Conservation (phyloP, 2,797 vertebrate species). For the Macrochelys suwanniensis region DNA sequence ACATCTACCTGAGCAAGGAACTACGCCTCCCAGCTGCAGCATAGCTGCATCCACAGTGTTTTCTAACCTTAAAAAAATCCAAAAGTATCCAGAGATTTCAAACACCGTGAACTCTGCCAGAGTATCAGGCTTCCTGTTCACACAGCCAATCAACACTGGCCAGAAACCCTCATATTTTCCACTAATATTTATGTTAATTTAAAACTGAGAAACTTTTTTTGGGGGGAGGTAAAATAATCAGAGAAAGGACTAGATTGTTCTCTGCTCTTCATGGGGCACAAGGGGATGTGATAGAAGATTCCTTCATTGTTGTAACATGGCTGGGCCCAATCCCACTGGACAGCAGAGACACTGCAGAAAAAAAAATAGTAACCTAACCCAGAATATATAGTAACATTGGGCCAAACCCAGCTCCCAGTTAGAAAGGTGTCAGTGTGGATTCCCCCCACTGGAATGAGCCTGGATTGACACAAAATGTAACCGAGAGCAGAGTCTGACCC, state of each 20-base stretch:
- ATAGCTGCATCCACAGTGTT: background rate
- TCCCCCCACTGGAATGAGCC: background rate
- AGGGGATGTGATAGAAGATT: background rate
- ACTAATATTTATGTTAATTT: background rate
- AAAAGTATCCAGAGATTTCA: background rate
- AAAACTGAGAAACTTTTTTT: background rate
- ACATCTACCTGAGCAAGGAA: background rate
- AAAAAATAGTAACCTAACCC: background rate
- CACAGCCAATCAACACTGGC: background rate
- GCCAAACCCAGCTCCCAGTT: background rate
- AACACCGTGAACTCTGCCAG: background rate
- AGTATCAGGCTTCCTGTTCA: rapidly evolving
- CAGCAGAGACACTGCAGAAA: rapidly evolving
- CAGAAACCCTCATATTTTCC: background rate
- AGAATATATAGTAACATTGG: rapidly evolving
- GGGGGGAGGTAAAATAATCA: background rate
- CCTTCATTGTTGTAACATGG: rapidly evolving
- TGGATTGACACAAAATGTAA: background rate
- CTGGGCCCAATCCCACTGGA: background rate
- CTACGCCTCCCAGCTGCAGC: background rate
- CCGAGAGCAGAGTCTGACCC: background rate
- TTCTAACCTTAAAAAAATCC: background rate
- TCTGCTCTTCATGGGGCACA: background rate
- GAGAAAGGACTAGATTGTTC: rapidly evolving
- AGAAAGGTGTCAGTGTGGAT: background rate